A percentile compares a stretch with the other conserved stretches of the same genome.
Evolutionary conservation across 2,113 vertebrate genomes (phyloP).

Genomic region (Calyptommatus sinebrachiatus): DNA sequence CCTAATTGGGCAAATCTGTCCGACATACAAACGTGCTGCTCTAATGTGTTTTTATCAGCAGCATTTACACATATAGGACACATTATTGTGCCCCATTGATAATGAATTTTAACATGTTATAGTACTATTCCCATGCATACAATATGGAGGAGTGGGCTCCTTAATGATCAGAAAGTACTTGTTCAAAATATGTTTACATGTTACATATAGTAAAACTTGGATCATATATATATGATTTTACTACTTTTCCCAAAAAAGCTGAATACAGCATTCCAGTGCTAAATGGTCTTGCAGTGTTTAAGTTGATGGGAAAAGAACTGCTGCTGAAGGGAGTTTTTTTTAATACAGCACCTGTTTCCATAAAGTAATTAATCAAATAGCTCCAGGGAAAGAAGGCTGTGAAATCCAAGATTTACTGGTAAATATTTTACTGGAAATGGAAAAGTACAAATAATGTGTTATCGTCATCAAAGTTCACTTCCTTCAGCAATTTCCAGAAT

Average conservation of each 20-base stretch:
- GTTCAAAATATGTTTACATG: not conserved
- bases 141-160: too few relatives aligned
- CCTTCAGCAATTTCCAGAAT: conserved; percentile 38
- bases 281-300: conserved; percentile 34
- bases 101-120: too few relatives aligned
- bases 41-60: too few relatives aligned
- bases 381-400: conserved; percentile 37
- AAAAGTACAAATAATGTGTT: conserved; percentile 53
- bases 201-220: not conserved
- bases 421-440: conserved; percentile 51
- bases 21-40: too few relatives aligned
- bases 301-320: conserved; percentile 25
- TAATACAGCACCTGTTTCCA: conserved; percentile 49
- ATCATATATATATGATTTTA: conserved; percentile 4
- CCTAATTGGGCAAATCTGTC: too few relatives aligned
- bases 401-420: conserved; percentile 24
- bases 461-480: conserved; percentile 22
- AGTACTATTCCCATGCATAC: too few relatives aligned
- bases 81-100: too few relatives aligned
- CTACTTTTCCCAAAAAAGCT: not conserved
- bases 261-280: conserved; percentile 49
- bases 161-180: not conserved
- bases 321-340: conserved; percentile 20
- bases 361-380: conserved; percentile 37
- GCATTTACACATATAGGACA: too few relatives aligned